phyloP scores from a whole-genome alignment of 2,113 vertebrate species.

The Channa maculata region DNA sequence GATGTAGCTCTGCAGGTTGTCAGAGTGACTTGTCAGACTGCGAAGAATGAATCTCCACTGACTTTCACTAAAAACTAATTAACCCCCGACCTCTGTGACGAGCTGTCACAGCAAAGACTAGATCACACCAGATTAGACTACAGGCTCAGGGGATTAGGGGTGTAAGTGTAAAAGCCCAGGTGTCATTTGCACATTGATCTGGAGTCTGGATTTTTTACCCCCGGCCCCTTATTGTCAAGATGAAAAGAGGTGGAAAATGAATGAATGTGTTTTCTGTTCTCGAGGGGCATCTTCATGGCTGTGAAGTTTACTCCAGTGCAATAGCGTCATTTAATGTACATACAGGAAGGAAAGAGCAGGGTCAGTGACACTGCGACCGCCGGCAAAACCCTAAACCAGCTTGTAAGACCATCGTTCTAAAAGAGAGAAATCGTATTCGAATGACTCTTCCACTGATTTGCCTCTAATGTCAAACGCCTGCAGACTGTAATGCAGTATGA shows the following conservation, averaged over 20 bases:
- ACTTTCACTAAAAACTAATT: background rate
- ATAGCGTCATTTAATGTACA: too few species aligned
- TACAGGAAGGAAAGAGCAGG: too few species aligned
- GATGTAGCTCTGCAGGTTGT: background rate
- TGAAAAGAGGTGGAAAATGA: too few species aligned
- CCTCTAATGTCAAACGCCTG: too few species aligned
- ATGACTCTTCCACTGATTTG: too few species aligned
- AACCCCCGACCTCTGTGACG: background rate
- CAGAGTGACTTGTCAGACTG: background rate
- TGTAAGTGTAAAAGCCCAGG: conserved; percentile 35
- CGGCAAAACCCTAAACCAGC: too few species aligned
- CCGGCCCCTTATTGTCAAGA: too few species aligned
- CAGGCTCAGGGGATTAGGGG: conserved; percentile 28
- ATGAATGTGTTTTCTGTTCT: background rate
- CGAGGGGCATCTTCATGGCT: conserved; percentile 1
- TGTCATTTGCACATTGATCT: conserved; percentile 9
- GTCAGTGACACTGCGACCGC: too few species aligned
- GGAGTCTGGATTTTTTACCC: background rate
- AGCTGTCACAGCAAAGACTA: background rate
- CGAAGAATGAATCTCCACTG: background rate
- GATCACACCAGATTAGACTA: background rate
- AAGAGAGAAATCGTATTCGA: too few species aligned
- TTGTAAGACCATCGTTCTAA: too few species aligned
- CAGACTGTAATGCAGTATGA: too few species aligned
- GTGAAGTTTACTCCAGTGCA: too few species aligned